A percentile compares a stretch with the other conserved stretches of the same genome.
Conservation (phyloP, 1,140 invertebrate species). For the Eufriesea mexicana region DNA sequence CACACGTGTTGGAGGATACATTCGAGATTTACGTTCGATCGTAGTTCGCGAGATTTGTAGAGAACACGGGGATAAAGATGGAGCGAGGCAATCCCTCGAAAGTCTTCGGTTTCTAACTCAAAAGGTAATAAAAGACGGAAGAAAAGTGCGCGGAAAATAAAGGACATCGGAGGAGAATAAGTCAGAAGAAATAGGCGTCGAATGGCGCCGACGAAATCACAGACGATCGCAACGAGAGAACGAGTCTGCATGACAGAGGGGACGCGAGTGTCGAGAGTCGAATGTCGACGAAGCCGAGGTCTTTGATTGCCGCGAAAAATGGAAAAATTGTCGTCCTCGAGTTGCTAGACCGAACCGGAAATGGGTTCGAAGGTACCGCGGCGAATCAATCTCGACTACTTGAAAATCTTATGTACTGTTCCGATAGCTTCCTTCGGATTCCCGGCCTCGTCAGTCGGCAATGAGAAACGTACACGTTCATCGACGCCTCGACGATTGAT, state of each 20-base stretch:
- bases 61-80: slow-evolving; percentile 10
- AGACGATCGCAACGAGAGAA: slow-evolving; percentile 47
- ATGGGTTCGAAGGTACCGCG: slow-evolving; percentile 23
- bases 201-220: slow-evolving; percentile 55
- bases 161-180: not conserved
- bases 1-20: too few relatives aligned
- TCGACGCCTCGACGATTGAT: not conserved
- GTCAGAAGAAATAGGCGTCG: slow-evolving; percentile 20
- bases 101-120: slow-evolving; percentile 43
- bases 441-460: not conserved
- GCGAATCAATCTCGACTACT: slow-evolving; percentile 21
- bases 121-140: slow-evolving; percentile 38
- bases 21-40: too few relatives aligned
- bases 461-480: slow-evolving; percentile 12
- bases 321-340: slow-evolving; percentile 59
- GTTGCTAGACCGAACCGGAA: slow-evolving; percentile 38
- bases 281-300: slow-evolving; percentile 25
- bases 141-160: slow-evolving; percentile 45
- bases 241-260: slow-evolving; percentile 32
- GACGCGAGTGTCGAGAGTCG: slow-evolving; percentile 34
- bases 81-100: slow-evolving; percentile 31
- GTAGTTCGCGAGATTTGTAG: too few relatives aligned
- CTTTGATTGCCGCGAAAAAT: slow-evolving; percentile 60
- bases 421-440: slow-evolving; percentile 11
- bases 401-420: slow-evolving; percentile 27